Evolutionary conservation across 2,113 vertebrate genomes (phyloP).

Genomic region (Eonycteris spelaea): DNA sequence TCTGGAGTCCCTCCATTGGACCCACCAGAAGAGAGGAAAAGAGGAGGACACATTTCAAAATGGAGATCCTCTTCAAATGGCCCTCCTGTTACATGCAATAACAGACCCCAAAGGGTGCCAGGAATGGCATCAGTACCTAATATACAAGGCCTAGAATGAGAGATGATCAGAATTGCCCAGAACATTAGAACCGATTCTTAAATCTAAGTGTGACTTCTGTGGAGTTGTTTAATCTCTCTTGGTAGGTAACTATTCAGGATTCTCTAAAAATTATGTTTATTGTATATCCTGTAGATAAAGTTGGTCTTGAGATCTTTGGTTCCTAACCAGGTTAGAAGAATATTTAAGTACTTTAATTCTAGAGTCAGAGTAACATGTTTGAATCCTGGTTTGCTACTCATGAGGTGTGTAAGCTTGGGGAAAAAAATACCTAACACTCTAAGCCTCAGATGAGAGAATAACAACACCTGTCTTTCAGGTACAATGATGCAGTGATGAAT

Average conservation of each 20-base stretch:
- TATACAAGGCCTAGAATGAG: background rate
- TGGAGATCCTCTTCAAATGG: background rate
- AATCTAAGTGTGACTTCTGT: background rate
- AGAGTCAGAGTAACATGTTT: background rate
- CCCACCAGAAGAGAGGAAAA: background rate
- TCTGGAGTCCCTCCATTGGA: background rate
- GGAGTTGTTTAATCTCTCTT: background rate
- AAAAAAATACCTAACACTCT: background rate
- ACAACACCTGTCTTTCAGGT: background rate
- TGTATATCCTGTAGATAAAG: background rate
- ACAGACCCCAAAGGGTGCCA: background rate
- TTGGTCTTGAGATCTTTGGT: background rate
- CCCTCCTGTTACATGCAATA: accelerated
- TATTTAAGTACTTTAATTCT: background rate
- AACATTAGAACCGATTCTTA: background rate
- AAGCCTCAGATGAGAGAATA: background rate
- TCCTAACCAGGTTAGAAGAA: background rate
- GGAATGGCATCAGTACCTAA: background rate
- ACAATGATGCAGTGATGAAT: background rate
- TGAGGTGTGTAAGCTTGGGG: background rate
- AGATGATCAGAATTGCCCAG: background rate
- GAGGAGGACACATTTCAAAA: background rate
- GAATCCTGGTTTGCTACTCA: background rate
- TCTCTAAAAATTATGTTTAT: background rate
- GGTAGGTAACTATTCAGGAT: background rate